These are phyloP conservation scores for Synanthedon formicaeformis DNA, from an alignment of 2,888 invertebrate species.

Conservation along the genomic window DNA sequence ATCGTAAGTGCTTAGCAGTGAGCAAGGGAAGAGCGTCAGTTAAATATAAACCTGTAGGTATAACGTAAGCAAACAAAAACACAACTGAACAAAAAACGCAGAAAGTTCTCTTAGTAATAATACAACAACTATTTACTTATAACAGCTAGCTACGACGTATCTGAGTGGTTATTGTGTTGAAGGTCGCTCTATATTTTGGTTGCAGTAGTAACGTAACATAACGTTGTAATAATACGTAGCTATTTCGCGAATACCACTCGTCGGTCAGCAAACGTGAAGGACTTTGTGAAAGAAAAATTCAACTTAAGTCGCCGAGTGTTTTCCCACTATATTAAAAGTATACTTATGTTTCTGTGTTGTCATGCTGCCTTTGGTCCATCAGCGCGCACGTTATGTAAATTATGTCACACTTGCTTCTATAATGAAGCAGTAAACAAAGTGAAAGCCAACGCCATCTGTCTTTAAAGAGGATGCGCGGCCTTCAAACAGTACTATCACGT, in stretches of 20 bases:
- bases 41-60: too few species aligned
- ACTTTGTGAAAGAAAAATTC: neutral
- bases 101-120: too few species aligned
- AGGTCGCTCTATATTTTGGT: neutral
- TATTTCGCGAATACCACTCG: neutral
- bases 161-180: neutral
- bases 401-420: conserved; percentile 38
- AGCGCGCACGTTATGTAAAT: conserved; percentile 29
- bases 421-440: conserved; percentile 34
- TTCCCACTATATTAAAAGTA: neutral
- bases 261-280: neutral
- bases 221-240: too few species aligned
- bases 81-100: too few species aligned
- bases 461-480: conserved; percentile 13
- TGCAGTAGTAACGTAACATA: too few species aligned
- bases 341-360: neutral
- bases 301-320: neutral
- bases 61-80: too few species aligned
- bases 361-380: conserved; percentile 1
- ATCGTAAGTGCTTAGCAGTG: too few species aligned
- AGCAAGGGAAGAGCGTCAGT: too few species aligned
- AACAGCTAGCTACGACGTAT: too few species aligned
- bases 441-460: conserved; percentile 35
- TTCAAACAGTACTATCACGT: conserved; percentile 34
- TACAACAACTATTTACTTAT: too few species aligned